Evolutionary conservation across 2,888 invertebrate species (phyloP).

Genomic region (Exocentrus adspersus): DNA sequence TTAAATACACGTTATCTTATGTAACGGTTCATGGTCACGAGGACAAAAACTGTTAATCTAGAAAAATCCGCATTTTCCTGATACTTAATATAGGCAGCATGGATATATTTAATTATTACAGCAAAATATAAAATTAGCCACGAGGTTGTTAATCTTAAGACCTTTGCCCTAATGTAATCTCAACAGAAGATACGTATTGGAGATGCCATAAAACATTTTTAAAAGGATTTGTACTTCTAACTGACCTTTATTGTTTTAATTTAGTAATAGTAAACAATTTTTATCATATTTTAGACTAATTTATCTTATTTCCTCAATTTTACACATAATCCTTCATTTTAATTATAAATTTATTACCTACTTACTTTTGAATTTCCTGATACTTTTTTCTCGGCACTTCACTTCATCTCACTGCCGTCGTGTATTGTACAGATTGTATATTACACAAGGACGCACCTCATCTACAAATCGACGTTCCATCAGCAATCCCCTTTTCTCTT

Average conservation of each 20-base stretch:
- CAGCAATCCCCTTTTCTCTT: too few species aligned
- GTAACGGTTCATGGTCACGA: neutral
- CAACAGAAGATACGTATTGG: neutral
- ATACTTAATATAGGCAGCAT: neutral
- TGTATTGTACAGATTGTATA: too few species aligned
- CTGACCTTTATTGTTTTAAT: constrained; percentile 16
- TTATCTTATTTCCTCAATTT: constrained; percentile 8
- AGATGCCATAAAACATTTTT: neutral
- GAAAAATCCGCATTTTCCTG: neutral
- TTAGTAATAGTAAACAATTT: constrained; percentile 12
- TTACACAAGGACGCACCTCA: too few species aligned
- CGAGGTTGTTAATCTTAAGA: constrained; percentile 13
- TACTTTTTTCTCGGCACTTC: too few species aligned
- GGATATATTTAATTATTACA: neutral
- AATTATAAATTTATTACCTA: too few species aligned
- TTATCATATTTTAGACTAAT: constrained; percentile 1
- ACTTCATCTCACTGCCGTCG: too few species aligned
- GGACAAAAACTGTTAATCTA: neutral
- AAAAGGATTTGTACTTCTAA: neutral
- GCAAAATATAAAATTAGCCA: neutral
- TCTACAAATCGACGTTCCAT: too few species aligned
- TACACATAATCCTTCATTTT: neutral
- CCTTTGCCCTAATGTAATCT: constrained; percentile 7
- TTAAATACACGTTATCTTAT: neutral
- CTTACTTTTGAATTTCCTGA: too few species aligned